Percentiles rank a stretch among this genome's conserved stretches.
phyloP scores from a whole-genome alignment of 2,888 invertebrate species.

The Cephus spinipes region DNA sequence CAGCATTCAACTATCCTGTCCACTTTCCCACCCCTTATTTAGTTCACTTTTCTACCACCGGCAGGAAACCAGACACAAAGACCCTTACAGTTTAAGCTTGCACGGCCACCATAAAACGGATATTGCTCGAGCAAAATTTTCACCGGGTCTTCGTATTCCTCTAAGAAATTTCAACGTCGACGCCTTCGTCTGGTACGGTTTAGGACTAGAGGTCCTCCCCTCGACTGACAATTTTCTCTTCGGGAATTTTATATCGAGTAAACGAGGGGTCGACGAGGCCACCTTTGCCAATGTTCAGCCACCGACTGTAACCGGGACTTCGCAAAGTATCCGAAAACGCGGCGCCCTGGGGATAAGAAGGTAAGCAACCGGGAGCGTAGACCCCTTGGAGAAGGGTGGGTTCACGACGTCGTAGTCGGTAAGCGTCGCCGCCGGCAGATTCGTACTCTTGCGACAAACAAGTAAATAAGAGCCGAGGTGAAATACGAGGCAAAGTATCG shows the following conservation, averaged over 20 bases:
- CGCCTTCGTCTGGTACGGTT: neutral
- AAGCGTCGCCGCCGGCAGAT: neutral
- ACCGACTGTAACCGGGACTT: neutral
- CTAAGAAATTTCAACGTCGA: neutral
- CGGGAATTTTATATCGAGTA: neutral
- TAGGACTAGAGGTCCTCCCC: neutral
- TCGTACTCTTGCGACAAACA: neutral
- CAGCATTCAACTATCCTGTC: neutral
- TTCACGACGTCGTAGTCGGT: neutral
- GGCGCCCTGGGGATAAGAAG: neutral
- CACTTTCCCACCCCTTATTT: neutral
- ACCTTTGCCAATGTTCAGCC: neutral
- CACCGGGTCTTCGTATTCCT: slow-evolving; percentile 13
- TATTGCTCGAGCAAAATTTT: slow-evolving; percentile 54
- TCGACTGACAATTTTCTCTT: neutral
- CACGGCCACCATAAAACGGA: slow-evolving; percentile 53
- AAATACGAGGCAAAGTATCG: slow-evolving; percentile 47
- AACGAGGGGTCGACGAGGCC: neutral
- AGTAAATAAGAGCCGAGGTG: slow-evolving; percentile 49
- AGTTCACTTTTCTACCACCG: neutral
- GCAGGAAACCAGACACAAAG: neutral
- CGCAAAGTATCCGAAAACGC: neutral
- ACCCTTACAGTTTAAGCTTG: slow-evolving; percentile 52
- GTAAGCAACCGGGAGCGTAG: neutral
- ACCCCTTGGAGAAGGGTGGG: neutral